Base-by-base conservation (phyloP, 1,140 invertebrate genomes). In the Hyphantria cunea region DNA sequence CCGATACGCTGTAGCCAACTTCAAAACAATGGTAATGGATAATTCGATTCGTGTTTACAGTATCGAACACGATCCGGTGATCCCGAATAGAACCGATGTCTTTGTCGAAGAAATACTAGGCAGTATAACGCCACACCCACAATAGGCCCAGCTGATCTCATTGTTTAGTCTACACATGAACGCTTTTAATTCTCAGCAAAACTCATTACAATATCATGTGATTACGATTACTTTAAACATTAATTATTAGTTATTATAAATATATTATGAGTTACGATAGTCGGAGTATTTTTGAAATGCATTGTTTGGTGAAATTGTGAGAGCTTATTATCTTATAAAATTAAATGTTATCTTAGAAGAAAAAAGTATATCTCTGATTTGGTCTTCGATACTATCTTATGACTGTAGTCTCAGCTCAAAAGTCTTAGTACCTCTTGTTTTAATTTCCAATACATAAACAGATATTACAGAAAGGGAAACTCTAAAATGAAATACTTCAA, bases 101-200 rank as follows among this genome's bases (percentile, higher is more conserved):
- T 68, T 76, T 78, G 76, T 78, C 74, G 63, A 72, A 67, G 69
- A 73, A 68, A 34, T 61, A 66, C 62, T 25, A 41, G 58, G 62
- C 45, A 37, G 34, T 49, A 25, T 60, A 45, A 50, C 68, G 66
- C 49, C 58, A 61, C 58, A 65, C 52, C 80, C 74, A 67, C 72
- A 66, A 69, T 78, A 72, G 56, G 70, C 63, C 64, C 77, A 76
- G 76, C 79, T 89, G 86, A 89, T 87, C 84, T 89, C 86, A 89
- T 84, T 89, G 86, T 89, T 89, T 89, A 89, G 86, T 89, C 86
- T 89, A 85, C 81, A 53, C 37, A 42, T 61, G 59, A 67, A 61
- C 72, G 74, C 59, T 76, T 79, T 82, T 78, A 72, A 76, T 82
- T 77, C 69, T 70, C 70, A 74, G 71, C 68, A 68, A 73, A 82